These are phyloP conservation scores for Drosophila atroscutellata DNA, from an alignment of 2,888 invertebrate species.

Conservation along the genomic window DNA sequence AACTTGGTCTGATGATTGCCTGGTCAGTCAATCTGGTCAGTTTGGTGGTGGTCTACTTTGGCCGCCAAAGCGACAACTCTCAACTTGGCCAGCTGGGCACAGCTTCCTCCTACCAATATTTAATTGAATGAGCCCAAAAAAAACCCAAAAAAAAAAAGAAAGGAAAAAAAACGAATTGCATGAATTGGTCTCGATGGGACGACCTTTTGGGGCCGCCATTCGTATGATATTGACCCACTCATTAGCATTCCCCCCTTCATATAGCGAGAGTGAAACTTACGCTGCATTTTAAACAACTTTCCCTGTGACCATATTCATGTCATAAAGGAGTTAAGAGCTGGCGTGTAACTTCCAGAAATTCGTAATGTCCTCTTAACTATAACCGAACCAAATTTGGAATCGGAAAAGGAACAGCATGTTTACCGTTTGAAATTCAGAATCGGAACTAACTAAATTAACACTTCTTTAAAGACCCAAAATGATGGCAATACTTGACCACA, in stretches of 20 bases:
- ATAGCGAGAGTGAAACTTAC: conserved; percentile 34
- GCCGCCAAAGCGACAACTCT: conserved; percentile 8
- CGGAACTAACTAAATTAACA: not conserved
- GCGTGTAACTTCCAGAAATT: not conserved
- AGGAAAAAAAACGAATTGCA: not conserved
- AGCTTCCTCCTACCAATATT: conserved; percentile 11
- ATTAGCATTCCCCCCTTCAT: conserved; percentile 19
- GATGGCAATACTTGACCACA: not conserved
- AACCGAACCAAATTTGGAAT: not conserved
- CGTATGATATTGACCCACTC: conserved; percentile 20
- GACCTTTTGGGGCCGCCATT: conserved; percentile 26
- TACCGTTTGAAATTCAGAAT: not conserved
- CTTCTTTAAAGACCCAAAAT: not conserved
- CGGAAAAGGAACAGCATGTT: not conserved
- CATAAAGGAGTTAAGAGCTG: not conserved
- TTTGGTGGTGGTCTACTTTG: conserved; percentile 41
- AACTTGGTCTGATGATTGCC: not conserved
- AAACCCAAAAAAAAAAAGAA: not conserved
- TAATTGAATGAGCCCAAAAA: conserved; percentile 8
- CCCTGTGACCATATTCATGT: conserved; percentile 9
- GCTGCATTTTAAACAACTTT: conserved; percentile 19
- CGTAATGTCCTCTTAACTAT: too few relatives aligned
- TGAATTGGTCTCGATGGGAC: conserved; percentile 16
- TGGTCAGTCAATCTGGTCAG: conserved; percentile 44
- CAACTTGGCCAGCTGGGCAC: conserved; percentile 4